Evolutionary conservation across 2,797 vertebrate genomes (phyloP).

Genomic region (Aulostomus chinensis): DNA sequence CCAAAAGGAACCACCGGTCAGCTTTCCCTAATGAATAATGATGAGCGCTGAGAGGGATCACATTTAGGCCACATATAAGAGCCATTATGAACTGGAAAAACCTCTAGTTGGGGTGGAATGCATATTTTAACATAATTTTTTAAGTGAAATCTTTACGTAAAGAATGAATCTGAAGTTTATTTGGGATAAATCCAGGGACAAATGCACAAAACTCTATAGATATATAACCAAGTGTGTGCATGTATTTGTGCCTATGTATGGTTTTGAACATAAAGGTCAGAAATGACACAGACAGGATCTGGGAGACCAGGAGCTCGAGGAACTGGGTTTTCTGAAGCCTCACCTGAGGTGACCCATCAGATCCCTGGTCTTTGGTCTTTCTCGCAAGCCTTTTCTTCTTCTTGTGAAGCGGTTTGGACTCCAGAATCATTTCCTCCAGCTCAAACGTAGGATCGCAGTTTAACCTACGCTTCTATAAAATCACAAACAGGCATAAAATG

Average conservation of each 20-base stretch:
- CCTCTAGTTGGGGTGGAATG: too few relatives aligned
- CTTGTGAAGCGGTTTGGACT: slow-evolving; percentile 97
- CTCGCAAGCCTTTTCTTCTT: slow-evolving; percentile 96
- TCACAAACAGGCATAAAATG: neutral
- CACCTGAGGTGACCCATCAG: slow-evolving; percentile 89
- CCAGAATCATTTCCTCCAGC: slow-evolving; percentile 98
- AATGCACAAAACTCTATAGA: too few relatives aligned
- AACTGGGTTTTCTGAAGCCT: neutral
- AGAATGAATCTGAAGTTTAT: too few relatives aligned
- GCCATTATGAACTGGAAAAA: too few relatives aligned
- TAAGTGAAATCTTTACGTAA: too few relatives aligned
- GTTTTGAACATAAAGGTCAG: too few relatives aligned
- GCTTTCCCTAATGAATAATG: slow-evolving; percentile 26
- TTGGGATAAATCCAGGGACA: too few relatives aligned
- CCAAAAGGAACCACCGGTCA: slow-evolving; percentile 22
- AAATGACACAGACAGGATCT: too few relatives aligned
- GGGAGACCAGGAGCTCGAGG: too few relatives aligned
- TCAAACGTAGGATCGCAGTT: slow-evolving; percentile 98
- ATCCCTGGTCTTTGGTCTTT: slow-evolving; percentile 85
- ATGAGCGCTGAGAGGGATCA: slow-evolving; percentile 15
- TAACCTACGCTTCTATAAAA: slow-evolving; percentile 86
- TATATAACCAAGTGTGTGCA: too few relatives aligned
- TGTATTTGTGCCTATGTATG: too few relatives aligned
- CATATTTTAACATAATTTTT: too few relatives aligned
- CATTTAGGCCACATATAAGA: neutral